Evolutionary conservation across 2,113 vertebrate genomes (phyloP).

Genomic region (Varanus komodoensis): DNA sequence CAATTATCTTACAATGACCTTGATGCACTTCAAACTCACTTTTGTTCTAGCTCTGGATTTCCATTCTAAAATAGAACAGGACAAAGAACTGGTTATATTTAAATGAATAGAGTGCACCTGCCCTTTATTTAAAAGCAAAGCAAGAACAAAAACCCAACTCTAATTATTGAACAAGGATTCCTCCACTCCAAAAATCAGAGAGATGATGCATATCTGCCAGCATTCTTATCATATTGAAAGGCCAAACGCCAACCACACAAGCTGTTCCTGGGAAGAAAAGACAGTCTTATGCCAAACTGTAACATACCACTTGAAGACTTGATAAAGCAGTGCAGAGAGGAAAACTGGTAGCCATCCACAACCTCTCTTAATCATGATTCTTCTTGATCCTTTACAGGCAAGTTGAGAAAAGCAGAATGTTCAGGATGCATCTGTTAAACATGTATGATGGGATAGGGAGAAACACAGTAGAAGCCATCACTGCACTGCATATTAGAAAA

Average conservation of each 20-base stretch:
- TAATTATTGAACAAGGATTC: background rate
- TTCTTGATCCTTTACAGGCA: constrained; percentile 16
- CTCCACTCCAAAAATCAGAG: background rate
- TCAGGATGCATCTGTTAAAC: background rate
- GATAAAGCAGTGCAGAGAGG: background rate
- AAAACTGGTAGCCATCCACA: constrained; percentile 23
- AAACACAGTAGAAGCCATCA: background rate
- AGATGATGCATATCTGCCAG: background rate
- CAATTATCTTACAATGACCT: background rate
- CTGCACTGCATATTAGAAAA: background rate
- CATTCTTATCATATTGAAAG: background rate
- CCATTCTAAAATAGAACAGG: too few species aligned
- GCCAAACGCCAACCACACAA: background rate
- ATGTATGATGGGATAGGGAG: fast-evolving
- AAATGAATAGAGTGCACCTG: background rate
- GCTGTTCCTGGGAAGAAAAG: background rate
- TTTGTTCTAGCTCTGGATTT: background rate
- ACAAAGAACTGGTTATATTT: background rate
- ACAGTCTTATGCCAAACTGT: background rate
- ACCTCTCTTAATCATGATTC: constrained; percentile 1
- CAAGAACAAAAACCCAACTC: background rate
- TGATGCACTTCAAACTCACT: background rate
- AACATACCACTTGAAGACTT: constrained; percentile 31
- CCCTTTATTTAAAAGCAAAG: background rate
- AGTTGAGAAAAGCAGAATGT: constrained; percentile 10